Conservation (phyloP, 2,888 invertebrate genomes). For the Zeuzera pyrina region DNA sequence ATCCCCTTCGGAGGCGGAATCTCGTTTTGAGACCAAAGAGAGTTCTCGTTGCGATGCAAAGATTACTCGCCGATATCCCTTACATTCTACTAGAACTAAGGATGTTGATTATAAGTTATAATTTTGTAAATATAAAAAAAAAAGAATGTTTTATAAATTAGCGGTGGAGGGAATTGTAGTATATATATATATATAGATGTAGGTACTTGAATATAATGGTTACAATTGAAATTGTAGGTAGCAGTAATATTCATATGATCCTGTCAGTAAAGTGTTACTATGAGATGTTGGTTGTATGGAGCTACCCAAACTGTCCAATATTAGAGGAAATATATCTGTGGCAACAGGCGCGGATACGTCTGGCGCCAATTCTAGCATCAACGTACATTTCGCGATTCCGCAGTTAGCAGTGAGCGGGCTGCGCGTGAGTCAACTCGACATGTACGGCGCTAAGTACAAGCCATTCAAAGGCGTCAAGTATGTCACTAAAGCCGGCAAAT, state of each 20-base stretch:
- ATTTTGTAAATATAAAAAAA: too few relatives aligned
- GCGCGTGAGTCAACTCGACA: constrained; percentile 96
- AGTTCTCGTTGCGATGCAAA: too few relatives aligned
- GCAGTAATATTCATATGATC: constrained; percentile 97
- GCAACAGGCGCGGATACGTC: constrained; percentile 84
- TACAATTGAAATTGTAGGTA: too few relatives aligned
- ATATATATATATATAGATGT: too few relatives aligned
- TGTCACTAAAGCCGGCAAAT: constrained; percentile 98
- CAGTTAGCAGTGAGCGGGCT: constrained; percentile 96
- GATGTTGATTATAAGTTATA: too few relatives aligned
- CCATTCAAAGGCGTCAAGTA: constrained; percentile 99
- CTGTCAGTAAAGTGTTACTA: constrained; percentile 92
- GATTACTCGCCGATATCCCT: too few relatives aligned
- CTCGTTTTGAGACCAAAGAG: too few relatives aligned
- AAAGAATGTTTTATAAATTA: too few relatives aligned
- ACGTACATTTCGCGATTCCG: constrained; percentile 95
- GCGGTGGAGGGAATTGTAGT: too few relatives aligned
- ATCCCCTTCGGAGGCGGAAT: too few relatives aligned
- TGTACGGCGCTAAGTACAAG: constrained; percentile 99
- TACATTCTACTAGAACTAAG: too few relatives aligned
- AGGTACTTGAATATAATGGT: too few relatives aligned
- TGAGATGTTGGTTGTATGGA: constrained; percentile 99
- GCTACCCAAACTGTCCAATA: constrained; percentile 90
- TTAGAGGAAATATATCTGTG: constrained; percentile 90
- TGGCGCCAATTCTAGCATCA: constrained; percentile 94